Conservation (phyloP, 2,888 invertebrate species). For the Temnothorax rugatulus region DNA sequence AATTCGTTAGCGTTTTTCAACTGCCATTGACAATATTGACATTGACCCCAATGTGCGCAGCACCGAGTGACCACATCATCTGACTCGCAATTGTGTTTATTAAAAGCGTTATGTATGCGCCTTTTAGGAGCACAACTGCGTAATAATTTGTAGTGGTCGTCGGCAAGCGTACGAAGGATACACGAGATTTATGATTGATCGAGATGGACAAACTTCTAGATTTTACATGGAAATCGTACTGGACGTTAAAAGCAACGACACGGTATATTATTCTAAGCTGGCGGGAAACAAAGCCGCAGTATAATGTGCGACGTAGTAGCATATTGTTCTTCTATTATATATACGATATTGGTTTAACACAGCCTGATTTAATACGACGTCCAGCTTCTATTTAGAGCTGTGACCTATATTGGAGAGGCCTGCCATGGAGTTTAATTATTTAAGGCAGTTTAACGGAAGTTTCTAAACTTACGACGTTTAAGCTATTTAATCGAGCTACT, state of each 20-base stretch:
- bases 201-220: background rate
- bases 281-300: conserved; percentile 56
- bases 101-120: conserved; percentile 44
- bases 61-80: conserved; percentile 50
- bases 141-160: conserved; percentile 6
- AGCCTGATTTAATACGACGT: conserved; percentile 16
- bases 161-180: background rate
- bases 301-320: background rate
- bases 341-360: conserved; percentile 11
- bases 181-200: background rate
- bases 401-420: conserved; percentile 26
- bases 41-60: conserved; percentile 67
- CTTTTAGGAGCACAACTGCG: conserved; percentile 27
- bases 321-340: conserved; percentile 32
- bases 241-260: conserved; percentile 47
- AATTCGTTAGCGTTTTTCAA: conserved; percentile 42
- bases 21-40: conserved; percentile 47
- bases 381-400: conserved; percentile 15
- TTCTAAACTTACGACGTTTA: conserved; percentile 23
- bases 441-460: conserved; percentile 34
- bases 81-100: conserved; percentile 64
- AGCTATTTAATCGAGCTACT: conserved; percentile 54
- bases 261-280: conserved; percentile 45
- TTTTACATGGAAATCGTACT: background rate
- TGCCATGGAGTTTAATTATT: conserved; percentile 30